Percentiles rank a stretch among this genome's conserved stretches.
Conservation (phyloP, 64 coral and sea anemone genomes). For the Exaiptasia diaphana region DNA sequence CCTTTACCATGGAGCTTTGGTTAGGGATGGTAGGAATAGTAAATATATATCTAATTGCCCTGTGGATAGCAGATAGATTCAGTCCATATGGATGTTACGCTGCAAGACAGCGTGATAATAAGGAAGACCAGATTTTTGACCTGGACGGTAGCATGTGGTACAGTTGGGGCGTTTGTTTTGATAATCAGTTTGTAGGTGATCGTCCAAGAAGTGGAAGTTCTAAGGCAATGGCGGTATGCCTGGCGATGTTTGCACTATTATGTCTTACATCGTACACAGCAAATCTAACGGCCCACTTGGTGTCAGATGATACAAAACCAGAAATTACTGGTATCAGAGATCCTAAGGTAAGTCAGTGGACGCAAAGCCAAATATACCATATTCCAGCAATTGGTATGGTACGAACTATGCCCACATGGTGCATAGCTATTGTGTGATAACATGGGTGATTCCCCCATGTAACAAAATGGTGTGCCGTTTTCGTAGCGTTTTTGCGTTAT, state of each 20-base stretch:
- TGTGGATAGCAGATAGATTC: constrained; percentile 64
- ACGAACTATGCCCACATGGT: too few species aligned
- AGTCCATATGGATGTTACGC: constrained; percentile 68
- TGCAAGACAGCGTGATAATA: background rate
- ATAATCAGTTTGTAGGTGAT: constrained; percentile 85
- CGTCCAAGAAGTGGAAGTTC: constrained; percentile 68
- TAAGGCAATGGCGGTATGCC: constrained; percentile 63
- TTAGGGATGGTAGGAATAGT: constrained; percentile 70
- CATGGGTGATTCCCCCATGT: too few species aligned
- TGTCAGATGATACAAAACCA: constrained; percentile 83
- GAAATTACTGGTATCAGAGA: constrained; percentile 74
- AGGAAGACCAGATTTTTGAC: constrained; percentile 23
- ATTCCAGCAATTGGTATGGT: too few species aligned
- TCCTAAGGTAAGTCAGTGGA: constrained; percentile 48
- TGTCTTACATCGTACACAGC: constrained; percentile 90
- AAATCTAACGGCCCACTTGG: constrained; percentile 76
- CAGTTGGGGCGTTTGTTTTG: constrained; percentile 91
- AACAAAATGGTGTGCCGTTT: too few species aligned
- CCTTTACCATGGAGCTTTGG: constrained; percentile 76
- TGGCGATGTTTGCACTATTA: constrained; percentile 77
- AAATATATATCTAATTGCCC: constrained; percentile 54
- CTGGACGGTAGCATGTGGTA: constrained; percentile 87
- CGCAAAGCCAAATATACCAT: background rate
- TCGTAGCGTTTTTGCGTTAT: too few species aligned
- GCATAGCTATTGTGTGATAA: too few species aligned